These are phyloP conservation scores for Hyperopisus bebe DNA, from an alignment of 2,113 vertebrate genomes.

Conservation along the genomic window DNA sequence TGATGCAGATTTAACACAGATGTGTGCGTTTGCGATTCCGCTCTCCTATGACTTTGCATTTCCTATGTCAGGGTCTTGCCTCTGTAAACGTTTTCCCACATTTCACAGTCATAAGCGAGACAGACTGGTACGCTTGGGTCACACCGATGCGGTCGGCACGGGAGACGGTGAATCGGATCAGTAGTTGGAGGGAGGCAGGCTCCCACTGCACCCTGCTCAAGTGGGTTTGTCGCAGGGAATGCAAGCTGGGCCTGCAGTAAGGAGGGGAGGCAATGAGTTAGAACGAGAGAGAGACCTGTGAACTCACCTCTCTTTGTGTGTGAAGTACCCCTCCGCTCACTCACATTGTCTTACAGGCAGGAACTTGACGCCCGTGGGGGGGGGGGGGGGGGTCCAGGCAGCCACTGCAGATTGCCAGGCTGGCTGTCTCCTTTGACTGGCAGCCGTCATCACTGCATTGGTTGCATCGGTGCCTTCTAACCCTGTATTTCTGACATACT, in stretches of 20 bases:
- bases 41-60: background rate
- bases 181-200: background rate
- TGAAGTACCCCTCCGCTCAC: slow-evolving; percentile 15
- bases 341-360: background rate
- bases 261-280: background rate
- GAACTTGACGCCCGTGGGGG: slow-evolving; percentile 1
- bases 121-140: background rate
- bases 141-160: too few relatives aligned
- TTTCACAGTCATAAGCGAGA: background rate
- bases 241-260: background rate
- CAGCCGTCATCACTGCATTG: background rate
- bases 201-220: background rate
- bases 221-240: background rate
- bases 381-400: background rate
- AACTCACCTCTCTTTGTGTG: slow-evolving; percentile 14
- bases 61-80: background rate
- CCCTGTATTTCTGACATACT: background rate
- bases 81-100: background rate
- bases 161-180: background rate
- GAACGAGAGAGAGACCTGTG: background rate
- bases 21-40: background rate
- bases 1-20: background rate
- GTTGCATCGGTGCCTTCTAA: background rate
- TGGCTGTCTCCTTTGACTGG: background rate
- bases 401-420: background rate